Evolutionary conservation across 30 jellyfish, hydroid and myxozoan genomes (phyloP), one percentile per base, ranked within the genome.

Genomic region (Chrysaora quinquecirrha): DNA sequence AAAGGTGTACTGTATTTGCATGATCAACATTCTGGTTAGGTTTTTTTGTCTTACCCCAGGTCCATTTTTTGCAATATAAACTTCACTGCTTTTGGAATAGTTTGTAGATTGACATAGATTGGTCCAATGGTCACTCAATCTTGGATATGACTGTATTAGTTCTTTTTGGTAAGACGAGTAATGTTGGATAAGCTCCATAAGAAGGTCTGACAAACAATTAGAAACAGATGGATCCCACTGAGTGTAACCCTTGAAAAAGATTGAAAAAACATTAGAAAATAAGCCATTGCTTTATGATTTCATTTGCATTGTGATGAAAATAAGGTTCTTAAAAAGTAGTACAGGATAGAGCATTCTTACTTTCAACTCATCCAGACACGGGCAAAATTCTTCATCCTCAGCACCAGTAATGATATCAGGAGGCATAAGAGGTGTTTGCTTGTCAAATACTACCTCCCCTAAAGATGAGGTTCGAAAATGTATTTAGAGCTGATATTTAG

Each of bases 391-490:
- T 28, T 82, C 86, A 82, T 82, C 92, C 22, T 82, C 85, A 0
- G 79, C 73, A 16, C 92, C 92, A 56, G 66, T 66, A n/a, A 82
- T 61, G 43, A 82, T 34, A 69, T 82, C 92, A 48, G 92, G 92
- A 1, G 92, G 92, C 63, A 50, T 9, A 0, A 14, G 50, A 2
- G 92, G 92, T 9, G 50, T 61, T 20, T 22, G 73, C 61, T 35
- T 69, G 33, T 71, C 82, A 70, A 82, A 82, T 21, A 82, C 66
- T 0, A 82, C 58, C 47, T 82, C 92, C 92, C 92, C 92, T 82
- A 10, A 38, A 38, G 14, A 38, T 38, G 54, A 38, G n/a, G n/a
- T n/a, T n/a, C n/a, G n/a, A n/a, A n/a, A 38, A 6, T 38, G 14
- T 38, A 3, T 14, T 38, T 38, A 38, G 6, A 38, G 11, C 6